Percentiles rank a stretch among this genome's conserved stretches.
These are phyloP conservation scores for Iguana delicatissima DNA, from an alignment of 2,797 vertebrate species.

Conservation along the genomic window DNA sequence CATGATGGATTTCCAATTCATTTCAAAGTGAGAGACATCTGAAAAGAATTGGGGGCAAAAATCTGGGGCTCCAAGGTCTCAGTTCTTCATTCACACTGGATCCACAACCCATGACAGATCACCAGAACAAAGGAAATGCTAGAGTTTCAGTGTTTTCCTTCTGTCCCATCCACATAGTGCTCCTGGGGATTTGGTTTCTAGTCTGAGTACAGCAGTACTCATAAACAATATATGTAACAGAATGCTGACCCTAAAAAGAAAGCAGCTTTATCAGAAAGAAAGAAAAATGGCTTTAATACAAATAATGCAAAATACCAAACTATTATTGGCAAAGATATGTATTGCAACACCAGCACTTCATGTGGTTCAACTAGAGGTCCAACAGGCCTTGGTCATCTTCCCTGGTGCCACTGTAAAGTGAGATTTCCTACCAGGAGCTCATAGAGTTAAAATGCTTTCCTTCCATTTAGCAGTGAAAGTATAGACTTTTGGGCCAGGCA, in stretches of 20 bases:
- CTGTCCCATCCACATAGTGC: not conserved
- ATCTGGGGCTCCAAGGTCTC: not conserved
- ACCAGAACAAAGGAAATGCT: not conserved
- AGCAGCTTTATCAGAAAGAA: not conserved
- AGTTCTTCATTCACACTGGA: not conserved
- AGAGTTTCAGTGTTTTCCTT: not conserved
- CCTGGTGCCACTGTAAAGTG: not conserved
- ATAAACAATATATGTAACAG: not conserved
- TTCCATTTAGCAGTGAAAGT: not conserved
- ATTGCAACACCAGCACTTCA: not conserved
- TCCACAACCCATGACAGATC: not conserved
- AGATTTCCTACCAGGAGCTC: not conserved
- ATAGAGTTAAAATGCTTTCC: not conserved
- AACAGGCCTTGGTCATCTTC: too few relatives aligned
- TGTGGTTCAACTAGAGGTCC: not conserved
- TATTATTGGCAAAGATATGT: not conserved
- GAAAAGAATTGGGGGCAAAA: not conserved
- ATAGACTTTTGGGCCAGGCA: not conserved
- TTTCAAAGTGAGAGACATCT: not conserved
- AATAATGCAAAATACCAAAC: not conserved
- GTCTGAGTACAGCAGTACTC: not conserved
- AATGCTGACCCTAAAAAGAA: not conserved
- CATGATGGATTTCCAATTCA: not conserved
- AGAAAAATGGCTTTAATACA: not conserved
- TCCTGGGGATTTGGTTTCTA: conserved; percentile 7